These are phyloP conservation scores for Megalopta genalis DNA, from an alignment of 1,140 invertebrate species.

Conservation along the genomic window DNA sequence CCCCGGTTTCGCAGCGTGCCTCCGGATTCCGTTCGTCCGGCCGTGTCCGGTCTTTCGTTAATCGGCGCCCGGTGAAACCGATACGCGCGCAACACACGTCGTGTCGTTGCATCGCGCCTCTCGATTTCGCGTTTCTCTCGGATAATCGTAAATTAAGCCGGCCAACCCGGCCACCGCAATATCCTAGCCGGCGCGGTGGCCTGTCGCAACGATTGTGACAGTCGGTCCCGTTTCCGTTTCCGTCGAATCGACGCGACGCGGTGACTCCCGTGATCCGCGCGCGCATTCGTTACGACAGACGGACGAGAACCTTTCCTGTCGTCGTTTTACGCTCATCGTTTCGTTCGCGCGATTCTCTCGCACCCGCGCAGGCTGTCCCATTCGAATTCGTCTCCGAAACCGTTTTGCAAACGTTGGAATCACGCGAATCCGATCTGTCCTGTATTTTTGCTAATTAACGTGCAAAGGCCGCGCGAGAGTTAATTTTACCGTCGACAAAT, in stretches of 20 bases:
- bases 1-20: constrained; percentile 21
- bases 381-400: neutral
- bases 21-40: neutral
- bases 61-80: constrained; percentile 6
- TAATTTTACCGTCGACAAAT: too few species aligned
- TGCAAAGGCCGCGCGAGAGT: too few species aligned
- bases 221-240: constrained; percentile 41
- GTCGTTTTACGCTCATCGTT: constrained; percentile 8
- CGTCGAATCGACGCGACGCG: neutral
- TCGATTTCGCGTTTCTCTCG: constrained; percentile 12
- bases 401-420: too few species aligned
- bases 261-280: constrained; percentile 46
- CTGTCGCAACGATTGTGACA: constrained; percentile 45
- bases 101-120: constrained; percentile 3
- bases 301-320: constrained; percentile 17
- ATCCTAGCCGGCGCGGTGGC: constrained; percentile 3
- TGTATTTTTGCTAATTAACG: too few species aligned
- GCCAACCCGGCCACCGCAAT: constrained; percentile 44
- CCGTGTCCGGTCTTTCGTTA: constrained; percentile 34
- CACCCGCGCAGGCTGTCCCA: neutral
- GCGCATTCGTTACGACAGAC: constrained; percentile 44
- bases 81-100: neutral
- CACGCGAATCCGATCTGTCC: too few species aligned
- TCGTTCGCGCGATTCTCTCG: constrained; percentile 8
- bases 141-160: constrained; percentile 42